A percentile compares a stretch with the other conserved stretches of the same genome.
Conservation (phyloP, 2,797 vertebrate species). For the Jordanella pulchra region DNA sequence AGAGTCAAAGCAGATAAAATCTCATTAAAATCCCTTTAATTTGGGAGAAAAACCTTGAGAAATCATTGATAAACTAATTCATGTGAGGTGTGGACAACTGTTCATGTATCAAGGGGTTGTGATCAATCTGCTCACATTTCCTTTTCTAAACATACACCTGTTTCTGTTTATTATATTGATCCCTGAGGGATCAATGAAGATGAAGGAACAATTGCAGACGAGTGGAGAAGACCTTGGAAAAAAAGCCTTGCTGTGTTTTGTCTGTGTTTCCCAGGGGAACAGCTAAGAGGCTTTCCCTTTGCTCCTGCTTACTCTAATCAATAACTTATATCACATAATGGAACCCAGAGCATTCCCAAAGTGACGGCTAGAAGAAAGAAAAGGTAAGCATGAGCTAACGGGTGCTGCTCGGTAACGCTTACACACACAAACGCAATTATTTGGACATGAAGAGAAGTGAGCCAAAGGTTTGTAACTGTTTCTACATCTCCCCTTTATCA, state of each 20-base stretch:
- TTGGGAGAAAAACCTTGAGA: slow-evolving; percentile 33
- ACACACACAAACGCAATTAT: not conserved
- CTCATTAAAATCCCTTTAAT: slow-evolving; percentile 32
- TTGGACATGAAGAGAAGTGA: not conserved
- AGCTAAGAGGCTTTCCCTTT: slow-evolving; percentile 11
- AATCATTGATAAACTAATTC: slow-evolving; percentile 41
- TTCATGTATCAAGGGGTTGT: slow-evolving; percentile 10
- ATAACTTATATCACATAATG: slow-evolving; percentile 31
- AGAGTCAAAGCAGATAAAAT: not conserved
- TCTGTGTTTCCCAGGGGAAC: slow-evolving; percentile 13
- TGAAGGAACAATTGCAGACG: slow-evolving; percentile 53
- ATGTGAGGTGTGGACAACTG: slow-evolving; percentile 2
- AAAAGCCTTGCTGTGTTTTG: not conserved
- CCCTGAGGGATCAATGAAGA: slow-evolving; percentile 57
- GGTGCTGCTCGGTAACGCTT: not conserved
- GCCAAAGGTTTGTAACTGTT: not conserved
- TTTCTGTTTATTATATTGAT: slow-evolving; percentile 64
- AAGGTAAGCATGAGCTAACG: not conserved
- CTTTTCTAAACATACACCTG: slow-evolving; percentile 59
- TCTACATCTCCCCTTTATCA: not conserved
- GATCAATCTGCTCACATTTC: slow-evolving; percentile 53
- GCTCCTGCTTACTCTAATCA: slow-evolving; percentile 39
- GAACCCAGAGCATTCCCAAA: not conserved
- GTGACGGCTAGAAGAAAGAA: not conserved
- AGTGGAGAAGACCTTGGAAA: slow-evolving; percentile 38